Base-by-base conservation (phyloP, 2,888 invertebrate genomes). In the Gnatocerus cornutus region DNA sequence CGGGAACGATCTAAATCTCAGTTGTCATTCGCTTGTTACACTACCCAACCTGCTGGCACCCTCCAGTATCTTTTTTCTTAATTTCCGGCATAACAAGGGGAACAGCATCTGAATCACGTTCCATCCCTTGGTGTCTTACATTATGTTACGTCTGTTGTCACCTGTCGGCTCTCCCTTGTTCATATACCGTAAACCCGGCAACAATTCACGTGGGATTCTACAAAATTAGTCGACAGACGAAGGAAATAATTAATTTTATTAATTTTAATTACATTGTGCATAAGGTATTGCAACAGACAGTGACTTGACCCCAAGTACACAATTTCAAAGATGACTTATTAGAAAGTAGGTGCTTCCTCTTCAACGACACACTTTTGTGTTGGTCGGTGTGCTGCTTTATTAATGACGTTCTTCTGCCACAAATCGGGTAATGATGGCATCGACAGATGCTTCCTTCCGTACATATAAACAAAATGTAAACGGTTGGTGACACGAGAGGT, bases 261-360 rank as follows among this genome's bases (percentile, higher is more conserved):
- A 64, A 16, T 41, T 45, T 55, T 55, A 55, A 43, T 64, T 53
- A 37, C 43, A 53, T 46, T 9, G 37, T 55, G 39, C 14, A 63
- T 43, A 45, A 16, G 50, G 39, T 12, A 13, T 56, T 56, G 56
- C 52, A 52, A 13, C 30, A 56, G 58, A 6, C 13, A 30, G 48
- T 30, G 52, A 14, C 13, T 58, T 61, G 61, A 61, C 61, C 61
- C 33, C 46, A 14, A 45, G 59, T 59, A 12, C 30, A 41, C 37
- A 37, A 13, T 61, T 16, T 39, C 61, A 37, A 61, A 48, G 61
- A 61, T 61, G 61, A 41, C 10, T 56, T 58, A 29, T 13, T 65
- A 56, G 65, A 65, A 65, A 65, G 65, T 56, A 65, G 64, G 64
- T 29, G 64, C 65, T 65, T 65, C 65, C 65, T 65, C 56, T 65